Percentiles rank a stretch among this genome's conserved stretches.
Conservation (phyloP, 2,113 vertebrate species). For the Neotragus moschatus region DNA sequence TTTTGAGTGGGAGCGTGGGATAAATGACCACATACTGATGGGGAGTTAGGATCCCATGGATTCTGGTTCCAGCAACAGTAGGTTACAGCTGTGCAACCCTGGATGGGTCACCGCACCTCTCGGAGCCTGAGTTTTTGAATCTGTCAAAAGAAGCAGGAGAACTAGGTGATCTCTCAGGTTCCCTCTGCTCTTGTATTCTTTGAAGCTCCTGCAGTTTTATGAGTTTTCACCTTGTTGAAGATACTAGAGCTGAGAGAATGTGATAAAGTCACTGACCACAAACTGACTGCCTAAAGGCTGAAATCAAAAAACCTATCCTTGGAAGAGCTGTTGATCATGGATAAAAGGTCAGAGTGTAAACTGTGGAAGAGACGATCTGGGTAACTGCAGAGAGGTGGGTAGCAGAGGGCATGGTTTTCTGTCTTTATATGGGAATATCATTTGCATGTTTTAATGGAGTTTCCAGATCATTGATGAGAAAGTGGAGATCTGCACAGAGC, state of each 20-base stretch:
- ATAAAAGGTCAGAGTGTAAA: conserved; percentile 3
- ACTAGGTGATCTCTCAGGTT: not conserved
- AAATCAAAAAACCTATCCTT: not conserved
- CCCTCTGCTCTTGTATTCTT: not conserved
- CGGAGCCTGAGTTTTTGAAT: not conserved
- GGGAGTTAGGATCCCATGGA: not conserved
- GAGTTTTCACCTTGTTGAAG: not conserved
- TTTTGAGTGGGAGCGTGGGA: not conserved
- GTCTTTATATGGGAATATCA: conserved; percentile 33
- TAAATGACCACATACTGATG: not conserved
- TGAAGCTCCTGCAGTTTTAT: not conserved
- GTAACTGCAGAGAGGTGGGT: not conserved
- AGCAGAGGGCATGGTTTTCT: conserved; percentile 4
- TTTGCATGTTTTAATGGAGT: conserved; percentile 34
- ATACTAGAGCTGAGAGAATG: not conserved
- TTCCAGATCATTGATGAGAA: conserved; percentile 43
- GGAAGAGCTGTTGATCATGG: not conserved
- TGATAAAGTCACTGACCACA: not conserved
- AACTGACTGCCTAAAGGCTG: not conserved
- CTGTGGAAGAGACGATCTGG: not conserved
- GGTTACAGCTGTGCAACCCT: not conserved
- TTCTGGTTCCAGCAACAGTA: not conserved
- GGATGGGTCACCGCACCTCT: not conserved
- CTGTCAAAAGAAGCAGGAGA: not conserved
- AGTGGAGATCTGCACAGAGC: not conserved